Base-by-base conservation (phyloP, 2,113 vertebrate species). In the Ceuthmochares aereus region DNA sequence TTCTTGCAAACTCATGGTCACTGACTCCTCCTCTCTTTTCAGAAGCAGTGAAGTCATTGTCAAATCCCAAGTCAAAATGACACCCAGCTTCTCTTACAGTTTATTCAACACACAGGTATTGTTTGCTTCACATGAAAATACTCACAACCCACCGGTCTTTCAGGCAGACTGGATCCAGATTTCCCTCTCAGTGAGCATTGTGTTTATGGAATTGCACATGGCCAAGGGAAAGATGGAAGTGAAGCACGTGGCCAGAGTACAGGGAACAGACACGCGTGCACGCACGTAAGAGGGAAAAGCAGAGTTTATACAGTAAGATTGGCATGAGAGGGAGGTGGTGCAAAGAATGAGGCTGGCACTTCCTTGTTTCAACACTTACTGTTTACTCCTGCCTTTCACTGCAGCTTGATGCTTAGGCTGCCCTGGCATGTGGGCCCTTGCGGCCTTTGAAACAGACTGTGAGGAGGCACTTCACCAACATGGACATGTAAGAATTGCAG, bases 401-500 rank as follows among this genome's bases (percentile, higher is more conserved):
- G 36, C n/a, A 58, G 25, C 54, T 72, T 21, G 19, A 25, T 47
- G 30, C 18, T 36, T 37, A 20, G 9, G n/a, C 12, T 2, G 2
- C 30, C 64, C 17, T 76, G 72, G 15, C 0, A 2, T 9, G 14
- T 4, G 14, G 27, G 36, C 27, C 6, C 12, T 54, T 47, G 18
- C 0, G 2, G 56, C 37, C 52, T 82, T 90, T 8, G 2, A 81
- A 84, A 62, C 6, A 81, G 29, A 42, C 7, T 37, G 23, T 4
- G 7, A 58, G 21, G 47, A 62, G 18, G 27, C 64, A 47, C 10
- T 85, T 92, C 26, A 52, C 6, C 14, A 69, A 62, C 1, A 0
- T 6, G 12, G 58, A 40, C 0, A 0, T 4, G 16, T 7, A 18
- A n/a, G n/a, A 69, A 62, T 5, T 66, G 51, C 36, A 15, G 25